These are phyloP conservation scores for Catamblyrhynchus diadema DNA, from an alignment of 2,797 vertebrate genomes.

Conservation along the genomic window DNA sequence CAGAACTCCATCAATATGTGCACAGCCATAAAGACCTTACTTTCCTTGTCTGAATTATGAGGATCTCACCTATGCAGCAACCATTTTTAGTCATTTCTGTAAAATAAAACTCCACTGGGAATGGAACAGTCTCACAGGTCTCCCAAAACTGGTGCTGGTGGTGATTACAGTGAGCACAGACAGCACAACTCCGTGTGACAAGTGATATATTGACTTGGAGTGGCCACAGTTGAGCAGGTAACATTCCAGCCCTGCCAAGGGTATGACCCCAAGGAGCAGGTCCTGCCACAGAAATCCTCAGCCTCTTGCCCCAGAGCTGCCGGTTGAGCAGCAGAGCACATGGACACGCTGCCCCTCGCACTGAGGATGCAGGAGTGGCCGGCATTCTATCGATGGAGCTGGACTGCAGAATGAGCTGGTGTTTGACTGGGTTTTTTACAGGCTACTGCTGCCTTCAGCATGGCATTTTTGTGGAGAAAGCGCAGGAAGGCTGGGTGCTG, in stretches of 20 bases:
- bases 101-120: not conserved
- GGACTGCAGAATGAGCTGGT: not conserved
- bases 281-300: not conserved
- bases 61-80: not conserved
- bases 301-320: not conserved
- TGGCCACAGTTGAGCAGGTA: not conserved
- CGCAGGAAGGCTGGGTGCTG: not conserved
- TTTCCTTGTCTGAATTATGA: not conserved
- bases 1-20: not conserved
- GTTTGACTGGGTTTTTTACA: not conserved
- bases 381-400: fast-evolving
- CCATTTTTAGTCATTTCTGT: not conserved
- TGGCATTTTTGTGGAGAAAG: not conserved
- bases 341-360: fast-evolving
- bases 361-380: not conserved
- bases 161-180: not conserved
- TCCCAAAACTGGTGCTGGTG: not conserved
- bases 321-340: not conserved
- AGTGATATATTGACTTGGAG: not conserved
- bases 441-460: not conserved
- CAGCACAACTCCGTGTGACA: not conserved
- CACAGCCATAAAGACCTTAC: not conserved
- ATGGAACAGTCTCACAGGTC: not conserved
- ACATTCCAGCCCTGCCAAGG: not conserved
- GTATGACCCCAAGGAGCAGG: not conserved